These are phyloP conservation scores for Megathymus violae DNA, from an alignment of 1,140 invertebrate genomes.

Conservation along the genomic window DNA sequence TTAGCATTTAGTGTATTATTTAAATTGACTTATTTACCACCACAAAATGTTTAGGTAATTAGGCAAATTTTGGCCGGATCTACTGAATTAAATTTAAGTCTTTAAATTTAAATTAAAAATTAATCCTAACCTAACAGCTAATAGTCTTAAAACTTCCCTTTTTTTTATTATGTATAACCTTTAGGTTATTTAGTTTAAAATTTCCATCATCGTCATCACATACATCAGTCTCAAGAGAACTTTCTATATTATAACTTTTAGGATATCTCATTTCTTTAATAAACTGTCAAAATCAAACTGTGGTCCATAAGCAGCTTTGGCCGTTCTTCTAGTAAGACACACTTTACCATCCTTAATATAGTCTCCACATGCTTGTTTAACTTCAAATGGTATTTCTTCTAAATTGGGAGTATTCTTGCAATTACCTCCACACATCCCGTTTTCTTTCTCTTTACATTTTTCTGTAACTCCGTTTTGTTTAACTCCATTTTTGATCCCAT, in stretches of 20 bases:
- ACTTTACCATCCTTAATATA: slow-evolving; percentile 63
- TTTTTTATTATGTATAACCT: slow-evolving; percentile 27
- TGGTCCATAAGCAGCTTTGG: slow-evolving; percentile 54
- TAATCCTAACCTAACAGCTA: slow-evolving; percentile 21
- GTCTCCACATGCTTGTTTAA: slow-evolving; percentile 62
- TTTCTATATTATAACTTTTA: slow-evolving; percentile 40
- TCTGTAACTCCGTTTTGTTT: slow-evolving; percentile 48
- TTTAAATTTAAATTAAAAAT: slow-evolving; percentile 28
- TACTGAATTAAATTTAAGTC: slow-evolving; percentile 20
- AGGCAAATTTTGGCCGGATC: slow-evolving; percentile 22
- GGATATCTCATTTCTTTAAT: slow-evolving; percentile 72
- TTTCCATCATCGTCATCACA: slow-evolving; percentile 62
- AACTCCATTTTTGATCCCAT: slow-evolving; percentile 83
- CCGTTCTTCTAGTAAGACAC: slow-evolving; percentile 62
- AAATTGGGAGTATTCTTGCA: slow-evolving; percentile 44
- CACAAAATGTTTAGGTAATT: slow-evolving; percentile 3
- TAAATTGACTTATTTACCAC: slow-evolving; percentile 9
- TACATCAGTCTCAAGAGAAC: slow-evolving; percentile 66
- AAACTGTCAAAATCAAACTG: slow-evolving; percentile 64
- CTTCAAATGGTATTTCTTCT: slow-evolving; percentile 59
- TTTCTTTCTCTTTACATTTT: slow-evolving; percentile 46
- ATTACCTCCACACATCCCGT: slow-evolving; percentile 45
- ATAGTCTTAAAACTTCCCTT: slow-evolving; percentile 33
- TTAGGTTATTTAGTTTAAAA: slow-evolving; percentile 45
- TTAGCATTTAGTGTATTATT: too few relatives aligned